These are phyloP conservation scores for Candidula unifasciata DNA, from an alignment of 2,888 invertebrate species.

Conservation along the genomic window DNA sequence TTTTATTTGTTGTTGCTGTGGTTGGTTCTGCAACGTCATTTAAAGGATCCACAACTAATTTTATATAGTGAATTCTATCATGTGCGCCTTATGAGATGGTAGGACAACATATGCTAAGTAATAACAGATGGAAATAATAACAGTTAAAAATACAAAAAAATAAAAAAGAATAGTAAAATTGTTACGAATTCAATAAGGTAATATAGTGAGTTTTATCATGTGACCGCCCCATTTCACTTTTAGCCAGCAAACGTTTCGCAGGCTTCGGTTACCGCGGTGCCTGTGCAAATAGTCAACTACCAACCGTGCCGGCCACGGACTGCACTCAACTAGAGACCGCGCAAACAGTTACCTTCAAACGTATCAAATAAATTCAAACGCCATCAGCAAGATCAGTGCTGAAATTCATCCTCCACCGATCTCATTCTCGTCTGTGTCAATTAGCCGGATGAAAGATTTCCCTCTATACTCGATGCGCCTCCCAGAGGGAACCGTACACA, in stretches of 20 bases:
- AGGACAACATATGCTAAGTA: too few relatives aligned
- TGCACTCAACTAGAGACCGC: neutral
- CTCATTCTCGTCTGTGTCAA: constrained; percentile 37
- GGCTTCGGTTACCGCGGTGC: neutral
- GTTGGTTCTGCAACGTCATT: too few relatives aligned
- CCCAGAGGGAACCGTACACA: constrained; percentile 24
- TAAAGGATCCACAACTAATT: too few relatives aligned
- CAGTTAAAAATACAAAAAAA: neutral
- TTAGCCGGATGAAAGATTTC: constrained; percentile 33
- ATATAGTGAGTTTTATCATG: neutral
- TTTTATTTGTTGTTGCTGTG: too few relatives aligned
- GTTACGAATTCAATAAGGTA: neutral
- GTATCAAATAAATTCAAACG: constrained; percentile 22
- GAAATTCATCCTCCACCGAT: constrained; percentile 45
- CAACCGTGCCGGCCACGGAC: neutral
- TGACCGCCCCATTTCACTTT: neutral
- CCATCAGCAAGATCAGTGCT: constrained; percentile 37
- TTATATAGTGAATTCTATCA: too few relatives aligned
- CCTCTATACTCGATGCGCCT: constrained; percentile 33
- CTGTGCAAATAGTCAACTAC: too few relatives aligned
- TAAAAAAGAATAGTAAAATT: neutral
- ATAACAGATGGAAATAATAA: too few relatives aligned
- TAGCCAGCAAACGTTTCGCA: neutral
- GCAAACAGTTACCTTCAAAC: constrained; percentile 21
- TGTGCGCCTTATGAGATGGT: too few relatives aligned